Evolutionary conservation across 1,140 invertebrate genomes (phyloP), one percentile per base, ranked within the genome.

Genomic region (Camponotus floridanus): DNA sequence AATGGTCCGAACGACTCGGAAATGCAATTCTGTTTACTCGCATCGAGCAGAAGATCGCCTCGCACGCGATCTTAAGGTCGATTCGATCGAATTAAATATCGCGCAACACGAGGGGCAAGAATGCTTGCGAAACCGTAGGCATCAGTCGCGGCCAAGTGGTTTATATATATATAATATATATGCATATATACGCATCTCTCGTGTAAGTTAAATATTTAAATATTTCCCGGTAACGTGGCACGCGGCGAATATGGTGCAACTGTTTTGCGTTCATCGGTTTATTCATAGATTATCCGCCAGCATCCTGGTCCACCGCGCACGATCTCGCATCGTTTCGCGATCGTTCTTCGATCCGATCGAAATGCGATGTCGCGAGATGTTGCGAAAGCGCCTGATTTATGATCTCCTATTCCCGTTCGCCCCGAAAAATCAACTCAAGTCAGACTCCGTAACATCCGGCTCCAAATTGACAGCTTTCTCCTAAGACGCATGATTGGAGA

Each of bases 171-270:
- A 15, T 51, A 45, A 26, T 26, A 26, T 26, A 26, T 26, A 26
- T 26, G 26, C 26, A 26, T 26, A 26, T 26, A 26, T 26, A 26
- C 26, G 26, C 26, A 26, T 26, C 26, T 26, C 26, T 26, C 64
- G 78, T 70, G 33, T 59, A 80, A 80, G 78, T 70, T 80, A 80
- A 80, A 80, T 80, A 80, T 80, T 80, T 80, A 80, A 80, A 80
- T 80, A 80, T 80, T 80, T 80, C 21, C 78, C 78, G 26, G 64
- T 70, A 80, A 80, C 78, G 15, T 51, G 59, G n/a, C 61, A 64
- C 64, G 64, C 36, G 36, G 78, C 78, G 33, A 80, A 70, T 51
- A 51, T 80, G 65, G 64, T 70, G 78, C 78, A 80, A 80, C 78
- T 70, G 59, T 51, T 80, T 70, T 11, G 65, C 67, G 13, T 65